These are phyloP conservation scores for Melolontha melolontha DNA, from an alignment of 2,888 invertebrate genomes.

Conservation along the genomic window DNA sequence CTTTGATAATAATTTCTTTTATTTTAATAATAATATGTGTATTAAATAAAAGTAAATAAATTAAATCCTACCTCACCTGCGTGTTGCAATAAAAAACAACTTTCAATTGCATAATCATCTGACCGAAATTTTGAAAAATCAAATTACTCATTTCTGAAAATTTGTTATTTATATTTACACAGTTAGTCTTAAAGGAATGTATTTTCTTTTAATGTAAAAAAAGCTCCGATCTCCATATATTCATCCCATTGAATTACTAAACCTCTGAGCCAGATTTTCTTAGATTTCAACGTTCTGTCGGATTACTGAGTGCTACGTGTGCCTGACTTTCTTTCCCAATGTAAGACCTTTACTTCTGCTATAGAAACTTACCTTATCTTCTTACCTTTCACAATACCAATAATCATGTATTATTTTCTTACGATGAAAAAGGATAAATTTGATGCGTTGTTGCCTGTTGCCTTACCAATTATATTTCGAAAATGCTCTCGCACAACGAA, in stretches of 20 bases:
- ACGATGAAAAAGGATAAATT: constrained; percentile 9
- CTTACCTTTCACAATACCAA: constrained; percentile 30
- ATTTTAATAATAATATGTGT: background rate
- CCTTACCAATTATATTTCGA: constrained; percentile 22
- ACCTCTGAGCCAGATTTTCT: constrained; percentile 1
- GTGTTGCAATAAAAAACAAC: constrained; percentile 1
- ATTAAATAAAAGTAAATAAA: background rate
- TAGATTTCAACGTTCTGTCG: background rate
- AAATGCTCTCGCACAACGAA: constrained; percentile 25
- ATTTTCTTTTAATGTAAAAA: background rate
- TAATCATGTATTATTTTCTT: constrained; percentile 1
- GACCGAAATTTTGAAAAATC: background rate
- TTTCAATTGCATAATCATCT: constrained; percentile 23
- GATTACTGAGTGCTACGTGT: constrained; percentile 1
- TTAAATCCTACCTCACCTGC: constrained; percentile 12
- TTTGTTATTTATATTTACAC: constrained; percentile 34
- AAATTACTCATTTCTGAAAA: background rate
- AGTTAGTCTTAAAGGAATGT: constrained; percentile 14
- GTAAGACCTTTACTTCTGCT: constrained; percentile 16
- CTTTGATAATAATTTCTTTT: too few relatives aligned
- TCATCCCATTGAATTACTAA: background rate
- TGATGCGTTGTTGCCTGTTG: constrained; percentile 19
- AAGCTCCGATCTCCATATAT: background rate
- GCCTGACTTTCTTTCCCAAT: constrained; percentile 17
- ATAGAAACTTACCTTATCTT: constrained; percentile 24